Percentiles rank a stretch among this genome's conserved stretches.
Evolutionary conservation across 2,797 vertebrate species (phyloP).

Genomic region (Anisognathus igniventris): DNA sequence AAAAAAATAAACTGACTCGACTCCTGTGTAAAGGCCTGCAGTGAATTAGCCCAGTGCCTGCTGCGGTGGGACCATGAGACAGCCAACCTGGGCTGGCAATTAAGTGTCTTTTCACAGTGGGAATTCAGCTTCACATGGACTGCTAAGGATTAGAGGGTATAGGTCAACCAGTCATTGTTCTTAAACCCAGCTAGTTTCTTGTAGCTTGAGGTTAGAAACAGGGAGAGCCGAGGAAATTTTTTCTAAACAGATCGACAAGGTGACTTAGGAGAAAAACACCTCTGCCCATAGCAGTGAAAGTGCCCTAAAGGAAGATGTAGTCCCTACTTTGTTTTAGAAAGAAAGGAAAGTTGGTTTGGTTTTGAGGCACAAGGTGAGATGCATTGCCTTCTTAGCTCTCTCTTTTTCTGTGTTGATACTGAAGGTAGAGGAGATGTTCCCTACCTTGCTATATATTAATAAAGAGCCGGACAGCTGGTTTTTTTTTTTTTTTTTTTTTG

Average conservation of each 20-base stretch:
- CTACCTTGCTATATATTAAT: not conserved
- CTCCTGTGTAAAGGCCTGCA: not conserved
- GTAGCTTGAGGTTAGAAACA: not conserved
- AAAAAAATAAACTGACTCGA: not conserved
- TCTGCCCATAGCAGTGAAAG: not conserved
- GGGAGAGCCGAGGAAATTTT: not conserved
- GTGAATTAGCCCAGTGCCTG: conserved; percentile 18
- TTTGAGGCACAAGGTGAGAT: not conserved
- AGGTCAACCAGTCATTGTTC: not conserved
- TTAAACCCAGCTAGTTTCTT: not conserved
- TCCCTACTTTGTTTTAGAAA: not conserved
- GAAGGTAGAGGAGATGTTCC: not conserved
- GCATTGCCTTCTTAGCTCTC: not conserved
- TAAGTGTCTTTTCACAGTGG: not conserved
- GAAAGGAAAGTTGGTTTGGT: not conserved
- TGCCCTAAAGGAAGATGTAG: not conserved
- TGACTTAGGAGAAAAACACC: not conserved
- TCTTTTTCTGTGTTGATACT: not conserved
- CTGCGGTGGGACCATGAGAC: not conserved
- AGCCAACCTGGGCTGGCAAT: not conserved
- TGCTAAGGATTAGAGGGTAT: not conserved
- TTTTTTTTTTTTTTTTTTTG: not conserved
- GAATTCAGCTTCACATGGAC: not conserved
- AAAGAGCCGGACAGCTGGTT: not conserved
- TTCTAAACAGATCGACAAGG: not conserved